These are phyloP conservation scores for Synanthedon andrenaeformis DNA, from an alignment of 2,888 invertebrate genomes.

Conservation along the genomic window DNA sequence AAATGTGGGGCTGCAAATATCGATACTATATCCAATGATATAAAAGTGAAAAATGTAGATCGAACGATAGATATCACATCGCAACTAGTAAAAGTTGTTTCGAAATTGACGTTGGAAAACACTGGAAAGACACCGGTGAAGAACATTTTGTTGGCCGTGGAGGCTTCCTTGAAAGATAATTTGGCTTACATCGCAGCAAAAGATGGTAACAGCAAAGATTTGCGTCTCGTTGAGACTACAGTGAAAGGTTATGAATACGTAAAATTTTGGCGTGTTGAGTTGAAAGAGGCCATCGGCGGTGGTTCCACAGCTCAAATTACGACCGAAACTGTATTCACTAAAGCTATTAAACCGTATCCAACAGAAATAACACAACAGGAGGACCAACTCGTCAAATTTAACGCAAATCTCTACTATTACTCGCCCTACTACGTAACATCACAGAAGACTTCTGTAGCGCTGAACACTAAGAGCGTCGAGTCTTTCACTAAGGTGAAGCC, in stretches of 20 bases:
- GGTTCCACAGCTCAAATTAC: slow-evolving; percentile 71
- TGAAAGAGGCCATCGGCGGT: slow-evolving; percentile 71
- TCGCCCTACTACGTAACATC: slow-evolving; percentile 84
- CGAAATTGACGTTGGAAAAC: slow-evolving; percentile 87
- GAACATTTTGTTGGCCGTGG: slow-evolving; percentile 78
- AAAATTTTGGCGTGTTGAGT: slow-evolving; percentile 68
- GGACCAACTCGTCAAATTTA: slow-evolving; percentile 90
- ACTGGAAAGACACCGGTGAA: slow-evolving; percentile 78
- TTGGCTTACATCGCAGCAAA: slow-evolving; percentile 82
- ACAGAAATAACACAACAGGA: slow-evolving; percentile 91
- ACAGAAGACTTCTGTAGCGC: slow-evolving; percentile 84
- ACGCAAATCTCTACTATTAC: slow-evolving; percentile 85
- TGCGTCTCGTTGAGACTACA: slow-evolving; percentile 63
- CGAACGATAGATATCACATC: slow-evolving; percentile 87
- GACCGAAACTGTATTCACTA: slow-evolving; percentile 81
- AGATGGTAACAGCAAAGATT: slow-evolving; percentile 71
- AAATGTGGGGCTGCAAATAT: slow-evolving; percentile 40
- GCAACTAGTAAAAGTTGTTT: slow-evolving; percentile 87
- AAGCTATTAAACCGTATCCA: slow-evolving; percentile 86
- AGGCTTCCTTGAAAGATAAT: slow-evolving; percentile 71
- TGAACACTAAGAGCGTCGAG: slow-evolving; percentile 85
- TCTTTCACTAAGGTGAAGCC: slow-evolving; percentile 87
- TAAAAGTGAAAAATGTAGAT: slow-evolving; percentile 84
- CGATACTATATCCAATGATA: slow-evolving; percentile 65
- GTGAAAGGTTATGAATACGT: slow-evolving; percentile 60